Evolutionary conservation across 2,797 vertebrate genomes (phyloP).

Genomic region (Acanthurus leucopareius): DNA sequence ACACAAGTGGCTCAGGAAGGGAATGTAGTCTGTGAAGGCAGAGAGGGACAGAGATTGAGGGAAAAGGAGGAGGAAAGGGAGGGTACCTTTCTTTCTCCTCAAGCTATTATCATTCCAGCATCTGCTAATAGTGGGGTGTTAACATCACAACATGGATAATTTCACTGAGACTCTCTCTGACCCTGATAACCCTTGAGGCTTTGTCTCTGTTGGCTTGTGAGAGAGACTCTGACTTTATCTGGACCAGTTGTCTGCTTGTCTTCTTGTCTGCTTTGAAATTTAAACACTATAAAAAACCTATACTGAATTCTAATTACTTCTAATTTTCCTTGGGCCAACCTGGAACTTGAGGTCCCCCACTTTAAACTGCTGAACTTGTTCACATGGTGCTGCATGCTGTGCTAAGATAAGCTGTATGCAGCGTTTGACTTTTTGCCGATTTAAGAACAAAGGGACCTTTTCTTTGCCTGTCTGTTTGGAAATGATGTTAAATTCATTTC

Average conservation of each 20-base stretch:
- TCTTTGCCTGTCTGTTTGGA: background rate
- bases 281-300: background rate
- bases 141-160: slow-evolving; percentile 64
- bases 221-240: background rate
- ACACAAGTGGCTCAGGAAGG: slow-evolving; percentile 29
- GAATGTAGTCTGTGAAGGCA: slow-evolving; percentile 19
- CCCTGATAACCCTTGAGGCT: slow-evolving; percentile 29
- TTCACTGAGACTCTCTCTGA: slow-evolving; percentile 44
- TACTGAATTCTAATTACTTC: background rate
- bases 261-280: background rate
- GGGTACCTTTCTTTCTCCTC: slow-evolving; percentile 48
- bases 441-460: background rate
- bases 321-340: no score
- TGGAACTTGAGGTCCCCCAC: no score
- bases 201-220: slow-evolving; percentile 1
- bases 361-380: background rate
- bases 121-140: slow-evolving; percentile 71
- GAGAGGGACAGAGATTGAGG: slow-evolving; percentile 19
- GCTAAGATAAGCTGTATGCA: background rate
- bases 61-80: slow-evolving; percentile 30
- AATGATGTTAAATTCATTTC: background rate
- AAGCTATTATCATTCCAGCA: slow-evolving; percentile 71
- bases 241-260: background rate
- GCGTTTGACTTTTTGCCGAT: background rate
- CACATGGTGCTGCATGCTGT: background rate